phyloP scores from a whole-genome alignment of 2,888 invertebrate genomes.

The Icerya purchasi region DNA sequence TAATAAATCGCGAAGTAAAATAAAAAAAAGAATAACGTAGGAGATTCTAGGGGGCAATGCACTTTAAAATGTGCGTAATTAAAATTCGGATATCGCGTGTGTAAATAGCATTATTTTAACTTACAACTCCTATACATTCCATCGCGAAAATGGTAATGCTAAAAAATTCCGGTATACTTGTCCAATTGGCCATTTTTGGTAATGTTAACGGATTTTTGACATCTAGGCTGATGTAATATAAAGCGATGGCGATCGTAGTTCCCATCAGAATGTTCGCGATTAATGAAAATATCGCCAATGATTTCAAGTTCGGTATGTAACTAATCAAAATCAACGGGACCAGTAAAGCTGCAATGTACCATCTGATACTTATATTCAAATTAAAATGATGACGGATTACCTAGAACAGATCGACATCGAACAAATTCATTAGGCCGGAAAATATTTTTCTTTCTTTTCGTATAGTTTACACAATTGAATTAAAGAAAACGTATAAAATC shows the following conservation, averaged over 20 bases:
- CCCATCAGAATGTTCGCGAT: conserved; percentile 83
- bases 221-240: conserved; percentile 44
- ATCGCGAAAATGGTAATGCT: conserved; percentile 92
- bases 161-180: conserved; percentile 67
- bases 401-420: too few species aligned
- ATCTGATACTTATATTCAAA: conserved; percentile 26
- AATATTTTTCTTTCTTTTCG: too few species aligned
- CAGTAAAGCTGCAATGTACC: conserved; percentile 43
- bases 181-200: conserved; percentile 25
- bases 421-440: too few species aligned
- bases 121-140: conserved; percentile 66
- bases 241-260: conserved; percentile 64
- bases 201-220: background rate
- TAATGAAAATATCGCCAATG: conserved; percentile 79
- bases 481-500: too few species aligned
- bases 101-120: too few species aligned
- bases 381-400: conserved; percentile 31
- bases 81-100: too few species aligned
- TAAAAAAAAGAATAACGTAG: too few species aligned
- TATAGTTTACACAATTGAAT: too few species aligned
- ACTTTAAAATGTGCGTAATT: too few species aligned
- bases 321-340: conserved; percentile 56
- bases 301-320: conserved; percentile 71
- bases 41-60: too few species aligned
- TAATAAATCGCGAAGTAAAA: too few species aligned